Evolutionary conservation across 30 jellyfish, hydroid and myxozoan species (phyloP).

Genomic region (Turritopsis rubra): DNA sequence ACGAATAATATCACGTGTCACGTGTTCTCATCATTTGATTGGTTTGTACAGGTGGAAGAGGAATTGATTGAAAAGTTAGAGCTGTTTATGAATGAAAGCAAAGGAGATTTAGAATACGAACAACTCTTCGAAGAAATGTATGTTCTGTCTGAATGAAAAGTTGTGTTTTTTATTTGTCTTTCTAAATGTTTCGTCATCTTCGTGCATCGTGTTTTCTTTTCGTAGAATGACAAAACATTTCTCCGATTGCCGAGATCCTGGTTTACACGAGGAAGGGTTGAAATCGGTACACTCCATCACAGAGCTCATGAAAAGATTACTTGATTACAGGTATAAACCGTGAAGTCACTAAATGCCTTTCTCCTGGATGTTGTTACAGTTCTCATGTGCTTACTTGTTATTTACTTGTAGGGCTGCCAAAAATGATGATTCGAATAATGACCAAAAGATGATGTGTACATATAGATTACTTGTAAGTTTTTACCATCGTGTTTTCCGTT

Average conservation of each 20-base stretch:
- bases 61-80: constrained; percentile 81
- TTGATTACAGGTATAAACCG: constrained; percentile 69
- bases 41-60: constrained; percentile 72
- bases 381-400: neutral
- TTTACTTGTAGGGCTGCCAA: constrained; percentile 59
- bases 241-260: constrained; percentile 56
- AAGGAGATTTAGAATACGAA: constrained; percentile 82
- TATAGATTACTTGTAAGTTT: constrained; percentile 75
- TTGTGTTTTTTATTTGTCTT: constrained; percentile 14
- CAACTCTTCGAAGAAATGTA: constrained; percentile 72
- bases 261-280: constrained; percentile 52
- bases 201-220: neutral
- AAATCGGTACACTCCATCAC: constrained; percentile 64
- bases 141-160: too few species aligned
- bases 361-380: too few species aligned
- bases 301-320: constrained; percentile 77
- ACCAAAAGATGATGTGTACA: constrained; percentile 87
- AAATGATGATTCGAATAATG: constrained; percentile 72
- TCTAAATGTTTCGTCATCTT: neutral
- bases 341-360: neutral
- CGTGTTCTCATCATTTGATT: neutral
- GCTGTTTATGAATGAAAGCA: constrained; percentile 50
- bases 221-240: constrained; percentile 48
- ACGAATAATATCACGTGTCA: neutral
- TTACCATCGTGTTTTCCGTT: neutral